A percentile compares a stretch with the other conserved stretches of the same genome.
Conservation (phyloP, 2,797 vertebrate species). For the Miichthys miiuy region DNA sequence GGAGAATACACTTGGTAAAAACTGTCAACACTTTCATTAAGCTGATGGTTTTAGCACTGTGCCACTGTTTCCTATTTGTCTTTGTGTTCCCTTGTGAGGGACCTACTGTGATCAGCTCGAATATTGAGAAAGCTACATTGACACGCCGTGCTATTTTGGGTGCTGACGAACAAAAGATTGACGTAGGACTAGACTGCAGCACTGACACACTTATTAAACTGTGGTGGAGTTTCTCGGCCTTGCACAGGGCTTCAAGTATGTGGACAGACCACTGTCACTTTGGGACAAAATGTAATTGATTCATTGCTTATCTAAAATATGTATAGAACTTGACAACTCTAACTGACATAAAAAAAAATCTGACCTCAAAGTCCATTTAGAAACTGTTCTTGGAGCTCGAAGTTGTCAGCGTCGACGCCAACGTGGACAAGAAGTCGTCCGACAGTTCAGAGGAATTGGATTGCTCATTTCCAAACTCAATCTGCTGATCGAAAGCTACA, state of each 20-base stretch:
- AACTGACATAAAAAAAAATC: neutral
- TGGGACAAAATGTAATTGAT: neutral
- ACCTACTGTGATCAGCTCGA: conserved; percentile 36
- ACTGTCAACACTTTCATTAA: conserved; percentile 50
- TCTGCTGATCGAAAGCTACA: neutral
- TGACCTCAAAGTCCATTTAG: neutral
- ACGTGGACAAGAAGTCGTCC: neutral
- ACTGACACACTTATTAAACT: neutral
- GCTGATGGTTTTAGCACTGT: conserved; percentile 32
- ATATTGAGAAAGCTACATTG: conserved; percentile 12
- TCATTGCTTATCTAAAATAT: neutral
- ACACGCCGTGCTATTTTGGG: conserved; percentile 33
- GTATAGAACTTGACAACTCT: neutral
- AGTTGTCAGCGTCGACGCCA: neutral
- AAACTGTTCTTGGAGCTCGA: neutral
- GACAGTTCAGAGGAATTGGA: neutral
- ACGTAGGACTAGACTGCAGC: neutral
- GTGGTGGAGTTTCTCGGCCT: neutral
- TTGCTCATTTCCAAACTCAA: neutral
- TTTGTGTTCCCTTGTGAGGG: conserved; percentile 23
- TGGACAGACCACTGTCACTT: conserved; percentile 4
- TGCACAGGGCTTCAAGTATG: neutral
- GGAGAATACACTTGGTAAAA: conserved; percentile 32
- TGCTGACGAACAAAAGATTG: conserved; percentile 2
- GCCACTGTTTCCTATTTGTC: conserved; percentile 38